A percentile compares a stretch with the other conserved stretches of the same genome.
Conservation (phyloP, 2,797 vertebrate species). For the Propithecus deckenii region DNA sequence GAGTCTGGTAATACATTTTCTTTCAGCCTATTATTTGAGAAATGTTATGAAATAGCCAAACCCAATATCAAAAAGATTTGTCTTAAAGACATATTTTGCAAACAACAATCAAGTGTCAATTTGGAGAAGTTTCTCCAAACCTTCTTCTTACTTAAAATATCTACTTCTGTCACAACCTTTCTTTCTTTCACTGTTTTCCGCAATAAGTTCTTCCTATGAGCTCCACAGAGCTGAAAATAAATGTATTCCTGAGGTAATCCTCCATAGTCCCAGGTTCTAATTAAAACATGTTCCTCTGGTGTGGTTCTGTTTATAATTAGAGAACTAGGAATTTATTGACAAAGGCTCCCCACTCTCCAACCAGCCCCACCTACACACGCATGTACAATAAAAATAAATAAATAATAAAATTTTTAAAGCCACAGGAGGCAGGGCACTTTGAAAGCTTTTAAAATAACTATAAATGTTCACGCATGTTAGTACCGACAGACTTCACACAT, state of each 20-base stretch:
- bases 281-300: neutral
- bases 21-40: slow-evolving; percentile 6
- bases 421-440: neutral
- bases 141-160: neutral
- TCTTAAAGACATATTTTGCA: slow-evolving; percentile 36
- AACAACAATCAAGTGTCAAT: slow-evolving; percentile 15
- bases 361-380: neutral
- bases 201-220: neutral
- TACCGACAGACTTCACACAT: neutral
- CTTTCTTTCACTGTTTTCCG: neutral
- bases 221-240: neutral
- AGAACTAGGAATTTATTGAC: neutral
- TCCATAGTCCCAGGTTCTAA: slow-evolving; percentile 6
- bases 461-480: neutral
- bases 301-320: neutral
- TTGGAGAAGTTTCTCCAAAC: neutral
- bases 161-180: neutral
- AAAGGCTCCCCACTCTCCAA: neutral
- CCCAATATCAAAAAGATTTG: neutral
- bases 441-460: slow-evolving; percentile 24
- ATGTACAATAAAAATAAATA: neutral
- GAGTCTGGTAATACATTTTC: neutral
- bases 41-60: neutral
- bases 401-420: neutral
- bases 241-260: neutral